A percentile compares a stretch with the other conserved stretches of the same genome.
Conservation (phyloP, 2,888 invertebrate genomes). For the Clepsis dumicolana region DNA sequence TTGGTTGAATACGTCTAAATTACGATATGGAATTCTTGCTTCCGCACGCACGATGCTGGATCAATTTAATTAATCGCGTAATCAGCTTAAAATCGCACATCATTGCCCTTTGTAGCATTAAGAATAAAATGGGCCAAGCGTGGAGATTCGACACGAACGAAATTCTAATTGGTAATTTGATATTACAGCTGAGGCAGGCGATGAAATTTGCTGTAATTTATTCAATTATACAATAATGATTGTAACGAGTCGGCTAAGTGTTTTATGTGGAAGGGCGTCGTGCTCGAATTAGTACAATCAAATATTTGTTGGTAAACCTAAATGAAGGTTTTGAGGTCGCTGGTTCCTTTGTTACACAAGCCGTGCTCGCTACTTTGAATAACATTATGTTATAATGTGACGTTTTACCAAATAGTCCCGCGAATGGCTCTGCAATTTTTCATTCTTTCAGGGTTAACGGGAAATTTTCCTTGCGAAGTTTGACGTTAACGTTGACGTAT, state of each 20-base stretch:
- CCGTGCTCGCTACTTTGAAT: slow-evolving; percentile 28
- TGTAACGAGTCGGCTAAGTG: slow-evolving; percentile 40
- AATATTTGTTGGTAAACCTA: slow-evolving; percentile 38
- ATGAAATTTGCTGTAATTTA: slow-evolving; percentile 32
- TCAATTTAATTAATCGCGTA: slow-evolving; percentile 21
- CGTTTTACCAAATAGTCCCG: slow-evolving; percentile 30
- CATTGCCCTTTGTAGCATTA: slow-evolving; percentile 48
- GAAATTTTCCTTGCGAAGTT: not conserved
- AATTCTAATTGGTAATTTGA: slow-evolving; percentile 50
- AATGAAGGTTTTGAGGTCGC: slow-evolving; percentile 32
- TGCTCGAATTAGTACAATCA: slow-evolving; percentile 35
- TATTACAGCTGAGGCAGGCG: slow-evolving; percentile 24
- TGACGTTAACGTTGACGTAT: slow-evolving; percentile 1
- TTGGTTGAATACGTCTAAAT: not conserved
- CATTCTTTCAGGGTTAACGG: not conserved
- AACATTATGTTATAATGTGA: slow-evolving; percentile 38
- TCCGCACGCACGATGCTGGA: slow-evolving; percentile 11
- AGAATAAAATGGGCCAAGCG: slow-evolving; percentile 61
- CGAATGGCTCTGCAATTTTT: slow-evolving; percentile 30
- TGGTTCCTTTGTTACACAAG: slow-evolving; percentile 37
- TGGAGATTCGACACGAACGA: slow-evolving; percentile 55
- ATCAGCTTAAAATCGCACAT: slow-evolving; percentile 14
- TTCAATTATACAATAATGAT: slow-evolving; percentile 32
- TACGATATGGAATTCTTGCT: slow-evolving; percentile 4
- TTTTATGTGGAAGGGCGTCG: slow-evolving; percentile 34